Percentiles rank a stretch among this genome's conserved stretches.
Evolutionary conservation across 2,113 vertebrate species (phyloP).

Genomic region (Gobio gobio): DNA sequence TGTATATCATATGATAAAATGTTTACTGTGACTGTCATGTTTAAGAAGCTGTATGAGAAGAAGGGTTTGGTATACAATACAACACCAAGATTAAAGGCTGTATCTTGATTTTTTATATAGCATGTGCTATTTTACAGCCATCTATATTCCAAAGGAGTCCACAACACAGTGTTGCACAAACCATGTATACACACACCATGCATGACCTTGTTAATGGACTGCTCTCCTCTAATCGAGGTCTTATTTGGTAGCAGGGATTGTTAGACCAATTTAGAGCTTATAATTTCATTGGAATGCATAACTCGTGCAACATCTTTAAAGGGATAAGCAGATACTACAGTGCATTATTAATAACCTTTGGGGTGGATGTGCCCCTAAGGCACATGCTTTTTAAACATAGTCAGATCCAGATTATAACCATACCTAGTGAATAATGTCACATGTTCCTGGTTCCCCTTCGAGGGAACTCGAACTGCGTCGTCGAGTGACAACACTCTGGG

Average conservation of each 20-base stretch:
- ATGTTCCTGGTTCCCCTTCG: too few relatives aligned
- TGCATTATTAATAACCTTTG: slow-evolving; percentile 17
- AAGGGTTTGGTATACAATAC: background rate
- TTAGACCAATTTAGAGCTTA: slow-evolving; percentile 7
- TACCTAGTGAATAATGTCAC: background rate
- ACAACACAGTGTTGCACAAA: background rate
- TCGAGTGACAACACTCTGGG: too few relatives aligned
- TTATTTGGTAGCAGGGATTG: background rate
- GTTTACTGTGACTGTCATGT: background rate
- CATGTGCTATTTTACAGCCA: background rate
- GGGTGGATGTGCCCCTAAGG: too few relatives aligned
- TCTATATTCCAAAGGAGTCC: background rate
- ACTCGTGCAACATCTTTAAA: slow-evolving; percentile 15
- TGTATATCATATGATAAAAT: background rate
- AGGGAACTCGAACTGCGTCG: too few relatives aligned
- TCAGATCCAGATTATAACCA: background rate
- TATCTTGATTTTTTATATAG: background rate
- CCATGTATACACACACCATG: slow-evolving; percentile 4
- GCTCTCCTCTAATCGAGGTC: slow-evolving; percentile 3
- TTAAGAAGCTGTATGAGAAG: background rate
- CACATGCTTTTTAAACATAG: background rate
- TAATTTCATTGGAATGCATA: slow-evolving; percentile 24
- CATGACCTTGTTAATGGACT: slow-evolving; percentile 29
- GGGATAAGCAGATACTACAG: background rate
- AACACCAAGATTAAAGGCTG: background rate